Percentiles rank a stretch among this genome's conserved stretches.
These are phyloP conservation scores for Tenthredo scrophulariae DNA, from an alignment of 2,888 invertebrate genomes.

Conservation along the genomic window DNA sequence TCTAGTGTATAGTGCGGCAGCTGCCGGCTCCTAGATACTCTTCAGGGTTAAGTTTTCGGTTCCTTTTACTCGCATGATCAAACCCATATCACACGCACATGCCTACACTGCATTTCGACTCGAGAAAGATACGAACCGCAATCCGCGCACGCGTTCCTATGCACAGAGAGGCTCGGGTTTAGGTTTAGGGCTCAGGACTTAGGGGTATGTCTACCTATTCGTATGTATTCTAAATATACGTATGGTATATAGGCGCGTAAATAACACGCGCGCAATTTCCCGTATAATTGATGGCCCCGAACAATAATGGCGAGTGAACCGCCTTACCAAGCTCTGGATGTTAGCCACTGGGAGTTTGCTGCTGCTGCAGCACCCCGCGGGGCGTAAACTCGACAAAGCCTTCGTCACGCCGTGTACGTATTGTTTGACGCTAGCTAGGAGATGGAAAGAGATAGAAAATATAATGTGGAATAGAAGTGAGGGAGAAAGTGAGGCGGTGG, in stretches of 20 bases:
- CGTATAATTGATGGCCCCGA: slow-evolving; percentile 75
- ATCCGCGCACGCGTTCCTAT: slow-evolving; percentile 6
- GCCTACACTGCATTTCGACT: background rate
- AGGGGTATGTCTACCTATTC: slow-evolving; percentile 54
- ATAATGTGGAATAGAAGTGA: slow-evolving; percentile 57
- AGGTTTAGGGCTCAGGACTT: background rate
- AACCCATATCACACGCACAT: background rate
- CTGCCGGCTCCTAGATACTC: background rate
- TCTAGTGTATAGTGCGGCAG: background rate
- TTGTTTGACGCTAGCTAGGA: slow-evolving; percentile 72
- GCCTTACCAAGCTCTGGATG: slow-evolving; percentile 61
- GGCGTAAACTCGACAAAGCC: slow-evolving; percentile 77
- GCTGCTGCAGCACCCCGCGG: slow-evolving; percentile 67
- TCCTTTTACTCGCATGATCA: background rate
- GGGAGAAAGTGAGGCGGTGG: slow-evolving; percentile 50
- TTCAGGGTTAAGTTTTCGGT: background rate
- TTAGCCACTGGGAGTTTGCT: slow-evolving; percentile 60
- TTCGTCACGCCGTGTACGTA: slow-evolving; percentile 74
- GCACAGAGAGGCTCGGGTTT: background rate
- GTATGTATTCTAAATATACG: background rate
- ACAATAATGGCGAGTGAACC: slow-evolving; percentile 71
- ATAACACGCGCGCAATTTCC: slow-evolving; percentile 74
- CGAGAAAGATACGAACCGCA: background rate
- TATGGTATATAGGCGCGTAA: slow-evolving; percentile 60
- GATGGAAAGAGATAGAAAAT: slow-evolving; percentile 63